Evolutionary conservation across 2,797 vertebrate genomes (phyloP).

Genomic region (Pangasius mekongensis): DNA sequence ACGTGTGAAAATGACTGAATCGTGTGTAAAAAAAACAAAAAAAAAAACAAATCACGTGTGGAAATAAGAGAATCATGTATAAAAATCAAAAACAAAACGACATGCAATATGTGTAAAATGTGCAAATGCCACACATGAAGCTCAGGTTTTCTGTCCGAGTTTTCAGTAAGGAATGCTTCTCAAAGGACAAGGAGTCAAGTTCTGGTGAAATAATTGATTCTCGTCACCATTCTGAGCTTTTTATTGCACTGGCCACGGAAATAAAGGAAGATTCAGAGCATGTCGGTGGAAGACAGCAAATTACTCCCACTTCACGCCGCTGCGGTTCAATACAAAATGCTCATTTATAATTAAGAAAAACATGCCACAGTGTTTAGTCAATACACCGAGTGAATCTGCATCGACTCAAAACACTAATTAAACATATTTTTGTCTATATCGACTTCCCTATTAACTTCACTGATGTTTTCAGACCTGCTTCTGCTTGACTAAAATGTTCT

Average conservation of each 20-base stretch:
- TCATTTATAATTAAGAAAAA: conserved; percentile 43
- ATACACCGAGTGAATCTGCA: conserved; percentile 31
- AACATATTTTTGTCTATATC: conserved; percentile 68
- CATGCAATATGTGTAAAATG: background rate
- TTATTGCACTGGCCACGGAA: conserved; percentile 71
- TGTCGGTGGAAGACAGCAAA: conserved; percentile 66
- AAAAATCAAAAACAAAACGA: background rate
- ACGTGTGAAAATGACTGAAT: too few species aligned
- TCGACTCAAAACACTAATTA: conserved; percentile 72
- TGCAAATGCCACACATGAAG: background rate
- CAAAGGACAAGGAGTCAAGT: conserved; percentile 59
- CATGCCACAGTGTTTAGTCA: conserved; percentile 24
- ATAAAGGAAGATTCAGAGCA: conserved; percentile 75
- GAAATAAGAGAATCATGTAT: too few species aligned
- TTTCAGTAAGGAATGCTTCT: conserved; percentile 37
- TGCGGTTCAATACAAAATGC: conserved; percentile 20
- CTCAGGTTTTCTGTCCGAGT: background rate
- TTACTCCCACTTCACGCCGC: conserved; percentile 58
- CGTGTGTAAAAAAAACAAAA: too few species aligned
- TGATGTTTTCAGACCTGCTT: conserved; percentile 7
- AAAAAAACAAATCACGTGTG: too few species aligned
- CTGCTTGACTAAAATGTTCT: background rate
- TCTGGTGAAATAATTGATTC: conserved; percentile 70
- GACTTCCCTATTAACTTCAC: conserved; percentile 27
- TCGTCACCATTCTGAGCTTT: conserved; percentile 57